Evolutionary conservation across 2,797 vertebrate species (phyloP), one percentile per base, ranked within the genome.

Genomic region (Syngnathus acus): DNA sequence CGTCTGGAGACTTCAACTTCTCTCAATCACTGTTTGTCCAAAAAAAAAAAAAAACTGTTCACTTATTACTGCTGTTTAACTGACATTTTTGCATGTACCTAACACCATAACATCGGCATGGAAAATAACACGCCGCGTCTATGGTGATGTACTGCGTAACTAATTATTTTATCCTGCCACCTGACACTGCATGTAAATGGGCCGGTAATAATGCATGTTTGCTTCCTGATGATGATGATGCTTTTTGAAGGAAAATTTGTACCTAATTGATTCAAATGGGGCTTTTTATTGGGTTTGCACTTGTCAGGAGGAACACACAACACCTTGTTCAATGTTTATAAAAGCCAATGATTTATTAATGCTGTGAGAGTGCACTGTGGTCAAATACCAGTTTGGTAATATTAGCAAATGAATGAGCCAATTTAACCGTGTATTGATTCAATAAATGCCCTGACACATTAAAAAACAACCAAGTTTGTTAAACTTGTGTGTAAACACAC

Each of bases 371-470:
- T 62, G 10, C 48, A 50, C 17, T n/a, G 48, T 60, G 48, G 60
- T 38, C 37, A 65, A 65, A 40, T 67, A 14, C 23, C 43, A 53
- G 17, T 45, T 40, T 6, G 54, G 37, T 23, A 59, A 19, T 17
- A 9, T 32, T 45, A 26, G 38, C 19, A 70, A 66, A 62, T 71
- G 72, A 75, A 77, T 68, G 45, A 75, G 59, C 42, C 69, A 76
- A 74, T 78, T 79, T 61, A 50, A n/a, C 64, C 3, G 1, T 0
- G 53, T 68, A 78, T 77, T 71, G 73, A 83, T 79, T 65, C 17
- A 45, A 71, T 70, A n/a, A 73, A 72, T 74, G 48, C 39, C 73
- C 62, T 62, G 43, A 71, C 62, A 68, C 65, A 64, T 65, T 65
- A 69, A 65, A 39, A 64, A 78, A 67, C 47, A n/a, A 71, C 42